Percentiles rank a stretch among this genome's conserved stretches.
phyloP scores from a whole-genome alignment of 2,888 invertebrate species.

The Acleris cristana region DNA sequence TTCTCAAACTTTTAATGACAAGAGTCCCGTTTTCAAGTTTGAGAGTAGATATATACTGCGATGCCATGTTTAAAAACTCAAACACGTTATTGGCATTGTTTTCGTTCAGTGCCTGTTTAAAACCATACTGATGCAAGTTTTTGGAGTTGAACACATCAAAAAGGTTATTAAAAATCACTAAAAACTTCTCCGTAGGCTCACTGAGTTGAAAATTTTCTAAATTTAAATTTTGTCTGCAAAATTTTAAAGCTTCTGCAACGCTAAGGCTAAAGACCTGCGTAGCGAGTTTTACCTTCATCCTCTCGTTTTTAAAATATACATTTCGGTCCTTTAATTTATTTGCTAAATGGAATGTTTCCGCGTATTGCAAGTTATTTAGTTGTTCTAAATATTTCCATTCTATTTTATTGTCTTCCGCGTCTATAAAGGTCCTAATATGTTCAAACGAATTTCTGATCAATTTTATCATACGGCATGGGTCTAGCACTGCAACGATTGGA shows the following conservation, averaged over 20 bases:
- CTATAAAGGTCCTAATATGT: conserved; percentile 17
- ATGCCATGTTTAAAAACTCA: conserved; percentile 7
- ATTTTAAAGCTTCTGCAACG: conserved; percentile 32
- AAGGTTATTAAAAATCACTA: conserved; percentile 19
- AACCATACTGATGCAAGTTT: conserved; percentile 33
- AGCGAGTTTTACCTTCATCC: conserved; percentile 30
- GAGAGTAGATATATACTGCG: conserved; percentile 4
- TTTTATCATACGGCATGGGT: conserved; percentile 39
- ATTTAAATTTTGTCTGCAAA: conserved; percentile 21
- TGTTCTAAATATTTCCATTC: conserved; percentile 2
- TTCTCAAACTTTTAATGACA: background rate
- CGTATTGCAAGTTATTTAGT: conserved; percentile 15
- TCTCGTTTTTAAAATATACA: conserved; percentile 23
- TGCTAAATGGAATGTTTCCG: conserved; percentile 10
- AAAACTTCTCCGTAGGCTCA: conserved; percentile 11
- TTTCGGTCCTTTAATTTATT: conserved; percentile 17
- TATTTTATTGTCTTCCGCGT: conserved; percentile 16
- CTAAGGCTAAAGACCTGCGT: conserved; percentile 35
- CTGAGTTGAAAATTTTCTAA: conserved; percentile 10
- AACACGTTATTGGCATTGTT: conserved; percentile 24
- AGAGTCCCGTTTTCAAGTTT: conserved; percentile 1
- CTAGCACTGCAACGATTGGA: too few relatives aligned
- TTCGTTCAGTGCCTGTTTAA: conserved; percentile 36
- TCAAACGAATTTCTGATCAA: conserved; percentile 39
- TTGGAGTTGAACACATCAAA: conserved; percentile 38